These are phyloP conservation scores for Pseudotriccus pelzelni DNA, from an alignment of 2,797 vertebrate species.

Conservation along the genomic window DNA sequence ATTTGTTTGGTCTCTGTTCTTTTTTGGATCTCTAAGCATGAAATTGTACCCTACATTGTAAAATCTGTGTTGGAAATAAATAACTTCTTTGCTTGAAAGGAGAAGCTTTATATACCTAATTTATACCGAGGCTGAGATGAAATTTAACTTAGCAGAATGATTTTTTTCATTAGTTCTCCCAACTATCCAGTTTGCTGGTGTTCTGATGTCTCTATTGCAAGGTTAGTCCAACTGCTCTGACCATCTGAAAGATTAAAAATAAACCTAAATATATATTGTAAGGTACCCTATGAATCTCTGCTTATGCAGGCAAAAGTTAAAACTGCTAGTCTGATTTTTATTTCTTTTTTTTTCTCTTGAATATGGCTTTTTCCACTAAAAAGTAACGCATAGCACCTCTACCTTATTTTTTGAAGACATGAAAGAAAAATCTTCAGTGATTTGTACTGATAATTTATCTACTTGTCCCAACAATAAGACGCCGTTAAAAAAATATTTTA, in stretches of 20 bases:
- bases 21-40: background rate
- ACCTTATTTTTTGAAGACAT: background rate
- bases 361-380: slow-evolving; percentile 6
- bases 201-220: background rate
- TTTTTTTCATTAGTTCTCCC: background rate
- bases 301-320: background rate
- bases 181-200: background rate
- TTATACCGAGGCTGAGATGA: background rate
- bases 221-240: background rate
- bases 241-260: background rate
- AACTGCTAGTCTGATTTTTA: background rate
- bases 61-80: background rate
- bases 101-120: background rate
- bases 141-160: background rate
- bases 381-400: background rate
- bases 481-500: background rate
- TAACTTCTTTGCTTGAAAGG: background rate
- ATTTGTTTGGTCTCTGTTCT: background rate
- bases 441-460: background rate
- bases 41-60: background rate
- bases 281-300: background rate
- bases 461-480: background rate
- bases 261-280: background rate
- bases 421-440: background rate
- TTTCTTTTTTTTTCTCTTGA: background rate